Conservation (phyloP, 2,888 invertebrate species). For the Andrena fulva region DNA sequence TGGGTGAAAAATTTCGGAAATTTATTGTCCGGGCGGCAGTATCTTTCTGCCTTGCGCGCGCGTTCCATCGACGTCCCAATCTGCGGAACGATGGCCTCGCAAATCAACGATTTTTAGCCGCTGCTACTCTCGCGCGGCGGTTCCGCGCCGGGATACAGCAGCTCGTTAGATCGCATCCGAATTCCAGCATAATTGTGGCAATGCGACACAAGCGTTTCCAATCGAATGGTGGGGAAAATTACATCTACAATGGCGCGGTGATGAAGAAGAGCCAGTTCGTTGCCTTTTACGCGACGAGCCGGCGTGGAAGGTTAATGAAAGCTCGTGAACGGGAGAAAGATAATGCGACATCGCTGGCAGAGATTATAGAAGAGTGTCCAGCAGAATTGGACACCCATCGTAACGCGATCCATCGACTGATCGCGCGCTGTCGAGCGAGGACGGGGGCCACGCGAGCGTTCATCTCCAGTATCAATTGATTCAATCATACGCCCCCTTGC, state of each 20-base stretch:
- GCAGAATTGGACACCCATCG: conserved; percentile 27
- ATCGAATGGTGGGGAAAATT: neutral
- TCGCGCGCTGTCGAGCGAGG: conserved; percentile 32
- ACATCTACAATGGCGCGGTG: neutral
- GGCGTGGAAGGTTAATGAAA: conserved; percentile 34
- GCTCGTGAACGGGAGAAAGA: conserved; percentile 31
- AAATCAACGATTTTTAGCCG: conserved; percentile 57
- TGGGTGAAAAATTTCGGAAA: conserved; percentile 41
- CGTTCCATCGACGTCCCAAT: conserved; percentile 43
- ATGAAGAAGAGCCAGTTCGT: conserved; percentile 1
- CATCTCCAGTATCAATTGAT: conserved; percentile 47
- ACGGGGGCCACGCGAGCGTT: conserved; percentile 4
- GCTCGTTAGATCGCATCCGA: conserved; percentile 22
- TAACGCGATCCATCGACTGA: conserved; percentile 30
- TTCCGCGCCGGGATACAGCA: conserved; percentile 12
- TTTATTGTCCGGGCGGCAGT: conserved; percentile 28
- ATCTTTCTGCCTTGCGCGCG: conserved; percentile 20
- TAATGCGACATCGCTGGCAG: conserved; percentile 17
- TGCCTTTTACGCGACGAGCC: neutral
- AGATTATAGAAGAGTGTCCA: conserved; percentile 16
- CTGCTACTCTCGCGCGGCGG: neutral
- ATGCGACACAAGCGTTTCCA: neutral
- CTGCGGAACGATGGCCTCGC: conserved; percentile 47
- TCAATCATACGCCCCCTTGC: conserved; percentile 56
- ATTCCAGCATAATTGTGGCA: conserved; percentile 38